Conservation (phyloP, 2,888 invertebrate genomes). For the Hyposoter didymator region DNA sequence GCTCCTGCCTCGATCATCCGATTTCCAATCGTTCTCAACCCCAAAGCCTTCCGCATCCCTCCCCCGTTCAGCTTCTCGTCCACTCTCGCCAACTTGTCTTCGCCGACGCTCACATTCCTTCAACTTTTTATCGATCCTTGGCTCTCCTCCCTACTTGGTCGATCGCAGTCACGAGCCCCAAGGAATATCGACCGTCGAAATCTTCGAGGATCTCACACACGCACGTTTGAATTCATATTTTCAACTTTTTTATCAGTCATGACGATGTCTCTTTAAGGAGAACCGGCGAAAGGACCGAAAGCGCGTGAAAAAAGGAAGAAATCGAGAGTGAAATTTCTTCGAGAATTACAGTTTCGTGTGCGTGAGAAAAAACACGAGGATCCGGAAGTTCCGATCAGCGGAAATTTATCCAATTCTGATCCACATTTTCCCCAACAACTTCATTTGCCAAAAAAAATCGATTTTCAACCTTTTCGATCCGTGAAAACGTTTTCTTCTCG, state of each 20-base stretch:
- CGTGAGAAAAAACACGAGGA: background rate
- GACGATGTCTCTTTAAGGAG: background rate
- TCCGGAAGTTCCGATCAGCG: background rate
- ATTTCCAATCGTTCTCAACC: conserved; percentile 56
- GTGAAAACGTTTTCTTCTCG: conserved; percentile 1
- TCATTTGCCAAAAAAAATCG: background rate
- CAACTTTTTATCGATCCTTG: conserved; percentile 75
- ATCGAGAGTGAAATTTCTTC: background rate
- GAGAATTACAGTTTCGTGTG: background rate
- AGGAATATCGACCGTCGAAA: conserved; percentile 56
- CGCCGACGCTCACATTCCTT: conserved; percentile 75
- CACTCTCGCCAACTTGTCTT: conserved; percentile 54
- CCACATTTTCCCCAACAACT: background rate
- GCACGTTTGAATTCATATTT: background rate
- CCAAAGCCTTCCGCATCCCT: conserved; percentile 73
- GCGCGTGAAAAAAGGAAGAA: background rate
- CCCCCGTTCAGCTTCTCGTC: conserved; percentile 63
- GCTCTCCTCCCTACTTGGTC: background rate
- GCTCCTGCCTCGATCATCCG: conserved; percentile 21
- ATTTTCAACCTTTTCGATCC: background rate
- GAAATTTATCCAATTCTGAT: background rate
- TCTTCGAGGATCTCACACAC: conserved; percentile 32
- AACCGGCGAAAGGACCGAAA: background rate
- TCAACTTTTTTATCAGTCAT: background rate
- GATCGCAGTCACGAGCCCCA: conserved; percentile 47